Evolutionary conservation across 2,888 invertebrate genomes (phyloP), one percentile per base, ranked within the genome.

Genomic region (Hirudinaria manillensis): DNA sequence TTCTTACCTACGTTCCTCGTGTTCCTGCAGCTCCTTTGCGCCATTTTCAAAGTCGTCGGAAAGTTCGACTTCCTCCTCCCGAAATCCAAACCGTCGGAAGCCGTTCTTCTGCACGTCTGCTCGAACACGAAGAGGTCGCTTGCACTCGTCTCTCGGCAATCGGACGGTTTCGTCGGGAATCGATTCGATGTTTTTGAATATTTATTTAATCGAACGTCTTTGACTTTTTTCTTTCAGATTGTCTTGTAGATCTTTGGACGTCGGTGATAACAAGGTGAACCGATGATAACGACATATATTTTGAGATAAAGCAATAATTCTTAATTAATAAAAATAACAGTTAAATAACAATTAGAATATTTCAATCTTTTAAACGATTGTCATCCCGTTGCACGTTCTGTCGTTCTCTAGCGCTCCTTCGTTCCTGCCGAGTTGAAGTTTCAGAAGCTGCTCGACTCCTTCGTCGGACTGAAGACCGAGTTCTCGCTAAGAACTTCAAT

Each of bases 401-500:
- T 45, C 45, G 45, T 45, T 45, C 45, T 16, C 10, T n/a, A 61
- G 61, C 61, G n/a, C 13, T 61, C 61, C 29, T 24, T 24, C 24
- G 10, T 7, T 61, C 61, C 61, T 16, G 90, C 90, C 36, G 93
- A 93, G 34, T 90, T 91, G 88, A 93, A 92, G 83, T 91, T 91
- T 82, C 87, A 90, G 80, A 87, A 89, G 0, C 90, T 90, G 82
- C 83, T 88, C 0, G 89, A 89, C 32, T 90, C 89, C 78, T 94
- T 93, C 93, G 89, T 90, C 80, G 88, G 90, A 79, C 84, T 94
- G 34, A 91, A 92, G 81, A 90, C 92, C 79, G 89, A 89, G 80
- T 89, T 91, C 82, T 90, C 91, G 80, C 87, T 93, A 82, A 91
- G 93, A 85, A 89, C 91, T 80, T 85, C 90, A 21, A 90, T 91